These are phyloP conservation scores for Drosophila sechellia DNA, from an alignment of 1,140 invertebrate genomes.

Conservation along the genomic window DNA sequence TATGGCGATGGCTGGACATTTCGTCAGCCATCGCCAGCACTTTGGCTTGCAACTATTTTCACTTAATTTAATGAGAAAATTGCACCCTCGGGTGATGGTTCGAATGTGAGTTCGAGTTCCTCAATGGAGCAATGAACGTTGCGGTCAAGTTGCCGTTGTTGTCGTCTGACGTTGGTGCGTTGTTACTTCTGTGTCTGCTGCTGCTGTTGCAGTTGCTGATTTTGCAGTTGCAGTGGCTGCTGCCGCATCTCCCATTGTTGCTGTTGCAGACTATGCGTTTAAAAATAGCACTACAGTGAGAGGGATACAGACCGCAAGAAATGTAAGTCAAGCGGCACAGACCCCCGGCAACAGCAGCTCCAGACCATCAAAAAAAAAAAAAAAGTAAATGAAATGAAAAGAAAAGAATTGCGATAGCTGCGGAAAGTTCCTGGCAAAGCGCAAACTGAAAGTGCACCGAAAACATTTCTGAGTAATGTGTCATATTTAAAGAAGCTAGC, in stretches of 20 bases:
- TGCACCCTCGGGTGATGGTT: constrained; percentile 52
- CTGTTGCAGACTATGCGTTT: constrained; percentile 67
- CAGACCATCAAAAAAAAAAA: constrained; percentile 6
- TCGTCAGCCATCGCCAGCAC: constrained; percentile 24
- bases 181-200: background rate
- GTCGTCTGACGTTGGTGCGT: constrained; percentile 20
- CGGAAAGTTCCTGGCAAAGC: background rate
- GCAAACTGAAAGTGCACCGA: too few relatives aligned
- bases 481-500: too few relatives aligned
- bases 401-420: constrained; percentile 3
- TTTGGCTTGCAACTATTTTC: constrained; percentile 72
- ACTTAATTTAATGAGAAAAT: constrained; percentile 80
- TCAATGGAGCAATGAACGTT: constrained; percentile 71
- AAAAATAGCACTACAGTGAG: constrained; percentile 61
- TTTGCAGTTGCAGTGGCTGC: background rate
- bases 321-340: constrained; percentile 74
- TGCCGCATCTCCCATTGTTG: constrained; percentile 48
- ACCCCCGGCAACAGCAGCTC: constrained; percentile 39
- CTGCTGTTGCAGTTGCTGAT: constrained; percentile 25
- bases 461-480: too few relatives aligned
- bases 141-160: constrained; percentile 73
- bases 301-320: constrained; percentile 51
- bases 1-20: constrained; percentile 14
- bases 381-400: constrained; percentile 1
- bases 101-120: constrained; percentile 33